Percentiles rank a stretch among this genome's conserved stretches.
Conservation (phyloP, 2,113 vertebrate species). For the Marmota monax region DNA sequence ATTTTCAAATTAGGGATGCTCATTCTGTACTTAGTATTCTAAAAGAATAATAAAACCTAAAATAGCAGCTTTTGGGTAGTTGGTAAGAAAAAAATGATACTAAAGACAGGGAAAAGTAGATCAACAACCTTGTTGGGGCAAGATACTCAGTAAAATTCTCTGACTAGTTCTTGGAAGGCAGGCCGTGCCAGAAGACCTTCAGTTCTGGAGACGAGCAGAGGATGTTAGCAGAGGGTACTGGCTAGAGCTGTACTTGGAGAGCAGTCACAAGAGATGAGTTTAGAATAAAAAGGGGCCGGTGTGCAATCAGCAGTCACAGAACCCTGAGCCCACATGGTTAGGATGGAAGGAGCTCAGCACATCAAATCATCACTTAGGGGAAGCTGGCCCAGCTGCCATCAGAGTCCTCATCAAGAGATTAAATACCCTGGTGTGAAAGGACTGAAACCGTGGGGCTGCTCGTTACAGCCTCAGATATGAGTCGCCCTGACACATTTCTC, state of each 20-base stretch:
- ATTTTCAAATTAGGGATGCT: neutral
- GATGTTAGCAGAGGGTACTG: neutral
- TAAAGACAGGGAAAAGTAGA: neutral
- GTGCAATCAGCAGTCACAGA: rapidly evolving
- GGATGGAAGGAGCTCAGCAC: neutral
- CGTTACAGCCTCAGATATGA: neutral
- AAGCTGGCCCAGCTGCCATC: no score
- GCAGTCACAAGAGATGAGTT: neutral
- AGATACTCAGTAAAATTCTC: neutral
- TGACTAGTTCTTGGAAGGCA: neutral
- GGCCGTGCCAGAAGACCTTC: no score
- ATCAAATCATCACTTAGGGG: neutral
- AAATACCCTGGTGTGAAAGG: neutral
- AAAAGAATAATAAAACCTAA: neutral
- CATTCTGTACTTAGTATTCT: neutral
- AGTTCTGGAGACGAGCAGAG: neutral
- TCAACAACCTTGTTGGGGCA: neutral
- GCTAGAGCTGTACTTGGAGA: neutral
- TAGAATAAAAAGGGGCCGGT: neutral
- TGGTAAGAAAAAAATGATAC: neutral
- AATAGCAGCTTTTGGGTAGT: neutral
- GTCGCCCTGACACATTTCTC: neutral
- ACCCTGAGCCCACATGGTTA: no score
- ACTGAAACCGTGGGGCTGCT: neutral
- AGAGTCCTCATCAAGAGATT: neutral